Evolutionary conservation across 2,113 vertebrate genomes (phyloP).

Genomic region (Pungitius pungitius): DNA sequence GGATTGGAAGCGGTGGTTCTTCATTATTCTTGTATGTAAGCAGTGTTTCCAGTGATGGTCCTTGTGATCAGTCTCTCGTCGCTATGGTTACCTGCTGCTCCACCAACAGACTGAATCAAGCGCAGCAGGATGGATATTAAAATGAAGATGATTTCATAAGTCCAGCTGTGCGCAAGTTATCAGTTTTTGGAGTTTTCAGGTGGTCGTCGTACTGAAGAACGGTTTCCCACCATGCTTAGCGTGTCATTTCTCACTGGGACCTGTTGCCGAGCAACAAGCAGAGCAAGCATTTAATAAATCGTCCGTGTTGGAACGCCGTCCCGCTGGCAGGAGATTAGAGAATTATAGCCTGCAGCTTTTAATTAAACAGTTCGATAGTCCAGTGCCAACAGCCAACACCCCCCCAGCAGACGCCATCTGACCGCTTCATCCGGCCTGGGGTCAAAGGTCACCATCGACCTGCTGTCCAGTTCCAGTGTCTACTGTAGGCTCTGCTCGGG

Average conservation of each 20-base stretch:
- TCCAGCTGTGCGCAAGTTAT: background rate
- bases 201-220: background rate
- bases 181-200: too few species aligned
- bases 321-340: conserved; percentile 65
- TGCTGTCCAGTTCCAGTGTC: background rate
- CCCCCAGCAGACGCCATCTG: too few species aligned
- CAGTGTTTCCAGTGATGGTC: too few species aligned
- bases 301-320: conserved; percentile 59
- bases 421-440: background rate
- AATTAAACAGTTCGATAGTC: conserved; percentile 62
- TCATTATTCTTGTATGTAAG: too few species aligned
- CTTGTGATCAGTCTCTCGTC: too few species aligned
- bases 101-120: too few species aligned
- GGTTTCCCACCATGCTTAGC: conserved; percentile 43
- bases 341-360: conserved; percentile 51
- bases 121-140: background rate
- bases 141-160: background rate
- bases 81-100: too few species aligned
- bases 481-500: background rate
- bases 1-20: background rate
- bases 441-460: conserved; percentile 33
- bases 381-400: conserved; percentile 24
- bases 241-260: conserved; percentile 34
- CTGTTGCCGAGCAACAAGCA: conserved; percentile 54
- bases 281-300: conserved; percentile 68